Evolutionary conservation across 2,888 invertebrate species (phyloP).

Genomic region (Stramonita haemastoma): DNA sequence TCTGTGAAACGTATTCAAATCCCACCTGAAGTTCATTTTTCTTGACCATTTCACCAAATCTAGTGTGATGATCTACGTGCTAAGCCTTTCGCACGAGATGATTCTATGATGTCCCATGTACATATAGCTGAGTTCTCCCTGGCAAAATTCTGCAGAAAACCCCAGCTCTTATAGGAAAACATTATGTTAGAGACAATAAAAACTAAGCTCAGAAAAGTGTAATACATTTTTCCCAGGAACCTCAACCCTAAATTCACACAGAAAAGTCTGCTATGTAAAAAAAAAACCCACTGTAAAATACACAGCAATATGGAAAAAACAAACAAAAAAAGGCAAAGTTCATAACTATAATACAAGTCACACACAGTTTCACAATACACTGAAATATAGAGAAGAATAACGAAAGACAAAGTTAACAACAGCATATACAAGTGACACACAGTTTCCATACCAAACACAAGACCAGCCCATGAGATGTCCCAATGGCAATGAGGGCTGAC

Average conservation of each 20-base stretch:
- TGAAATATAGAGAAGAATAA: neutral
- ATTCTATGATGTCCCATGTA: too few species aligned
- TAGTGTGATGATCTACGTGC: too few species aligned
- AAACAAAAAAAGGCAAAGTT: neutral
- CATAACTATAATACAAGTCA: slow-evolving; percentile 61
- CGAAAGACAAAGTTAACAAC: slow-evolving; percentile 61
- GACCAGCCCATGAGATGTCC: slow-evolving; percentile 95
- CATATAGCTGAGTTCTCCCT: too few species aligned
- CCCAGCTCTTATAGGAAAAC: neutral
- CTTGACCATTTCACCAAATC: too few species aligned
- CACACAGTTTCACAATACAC: neutral
- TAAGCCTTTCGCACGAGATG: too few species aligned
- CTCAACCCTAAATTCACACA: too few species aligned
- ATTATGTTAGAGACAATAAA: neutral
- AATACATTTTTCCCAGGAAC: too few species aligned
- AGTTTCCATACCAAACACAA: slow-evolving; percentile 86
- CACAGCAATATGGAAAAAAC: neutral
- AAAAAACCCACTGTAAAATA: neutral
- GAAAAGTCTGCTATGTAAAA: too few species aligned
- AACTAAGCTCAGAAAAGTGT: slow-evolving; percentile 4
- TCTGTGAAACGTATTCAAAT: too few species aligned
- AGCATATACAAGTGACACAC: too few species aligned
- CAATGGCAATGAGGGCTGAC: slow-evolving; percentile 88
- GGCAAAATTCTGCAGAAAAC: too few species aligned
- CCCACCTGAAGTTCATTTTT: too few species aligned